Evolutionary conservation across 1,140 invertebrate species (phyloP).

Genomic region (Psix sp.): DNA sequence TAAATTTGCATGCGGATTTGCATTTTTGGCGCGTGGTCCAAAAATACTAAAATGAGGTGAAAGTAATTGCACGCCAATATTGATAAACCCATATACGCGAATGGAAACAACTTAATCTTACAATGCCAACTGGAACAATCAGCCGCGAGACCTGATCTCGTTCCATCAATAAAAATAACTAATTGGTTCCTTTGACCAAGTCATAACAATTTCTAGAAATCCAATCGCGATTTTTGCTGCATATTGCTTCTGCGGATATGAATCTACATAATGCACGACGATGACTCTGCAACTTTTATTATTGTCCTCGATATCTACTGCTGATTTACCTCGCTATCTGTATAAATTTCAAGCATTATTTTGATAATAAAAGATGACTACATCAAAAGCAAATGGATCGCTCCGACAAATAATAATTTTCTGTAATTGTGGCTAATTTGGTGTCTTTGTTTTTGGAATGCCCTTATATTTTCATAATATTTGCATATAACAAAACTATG

Average conservation of each 20-base stretch:
- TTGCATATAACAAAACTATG: no score
- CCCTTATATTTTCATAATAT: no score
- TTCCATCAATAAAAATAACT: conserved; percentile 29
- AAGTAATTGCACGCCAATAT: conserved; percentile 33
- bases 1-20: conserved; percentile 20
- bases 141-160: conserved; percentile 4
- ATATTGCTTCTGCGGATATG: conserved; percentile 22
- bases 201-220: conserved; percentile 25
- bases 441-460: no score
- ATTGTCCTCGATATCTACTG: conserved; percentile 40
- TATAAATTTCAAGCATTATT: not conserved
- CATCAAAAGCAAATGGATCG: no score
- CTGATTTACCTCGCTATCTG: conserved; percentile 14
- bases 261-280: conserved; percentile 24
- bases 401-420: no score
- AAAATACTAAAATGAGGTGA: conserved; percentile 13
- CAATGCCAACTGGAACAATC: conserved; percentile 8
- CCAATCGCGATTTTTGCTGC: conserved; percentile 23
- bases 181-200: conserved; percentile 12
- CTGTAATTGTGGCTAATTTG: conserved; percentile 2
- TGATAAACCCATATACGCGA: conserved; percentile 12
- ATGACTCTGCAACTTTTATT: conserved; percentile 43
- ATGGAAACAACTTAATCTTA: conserved; percentile 7
- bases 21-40: conserved; percentile 20
- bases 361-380: no score